phyloP scores from a whole-genome alignment of 2,113 vertebrate species.

The Pterocles burchelli region DNA sequence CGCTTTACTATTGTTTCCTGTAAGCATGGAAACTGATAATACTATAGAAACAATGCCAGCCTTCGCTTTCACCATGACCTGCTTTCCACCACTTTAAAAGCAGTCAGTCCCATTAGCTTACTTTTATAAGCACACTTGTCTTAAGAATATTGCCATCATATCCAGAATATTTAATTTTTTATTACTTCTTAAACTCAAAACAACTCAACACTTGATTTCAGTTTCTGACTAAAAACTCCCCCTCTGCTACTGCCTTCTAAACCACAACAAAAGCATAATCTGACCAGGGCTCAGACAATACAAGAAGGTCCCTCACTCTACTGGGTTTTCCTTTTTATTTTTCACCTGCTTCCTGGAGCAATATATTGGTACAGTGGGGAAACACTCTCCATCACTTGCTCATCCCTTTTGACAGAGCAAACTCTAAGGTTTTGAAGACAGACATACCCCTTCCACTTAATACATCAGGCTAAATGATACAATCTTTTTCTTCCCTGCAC shows the following conservation, averaged over 20 bases:
- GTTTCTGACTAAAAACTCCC: not conserved
- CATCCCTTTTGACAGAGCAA: not conserved
- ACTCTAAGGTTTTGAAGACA: not conserved
- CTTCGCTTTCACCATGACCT: conserved; percentile 41
- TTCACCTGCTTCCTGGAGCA: not conserved
- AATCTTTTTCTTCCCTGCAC: not conserved
- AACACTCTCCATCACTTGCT: not conserved
- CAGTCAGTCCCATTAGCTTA: conserved; percentile 16
- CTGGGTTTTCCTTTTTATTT: not conserved
- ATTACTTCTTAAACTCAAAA: conserved; percentile 3
- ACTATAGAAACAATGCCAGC: conserved; percentile 50
- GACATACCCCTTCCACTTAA: not conserved
- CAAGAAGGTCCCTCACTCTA: not conserved
- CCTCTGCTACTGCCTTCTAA: not conserved
- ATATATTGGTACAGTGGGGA: not conserved
- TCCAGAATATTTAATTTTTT: not conserved
- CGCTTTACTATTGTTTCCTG: conserved; percentile 39
- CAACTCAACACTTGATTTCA: not conserved
- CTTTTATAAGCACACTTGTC: not conserved
- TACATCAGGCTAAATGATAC: not conserved
- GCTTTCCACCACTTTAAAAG: conserved; percentile 42
- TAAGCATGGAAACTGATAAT: conserved; percentile 67
- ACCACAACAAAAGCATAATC: not conserved
- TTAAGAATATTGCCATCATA: not conserved
- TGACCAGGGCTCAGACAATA: not conserved